Conservation (phyloP, 2,888 invertebrate genomes). For the Asteroscopus sphinx region DNA sequence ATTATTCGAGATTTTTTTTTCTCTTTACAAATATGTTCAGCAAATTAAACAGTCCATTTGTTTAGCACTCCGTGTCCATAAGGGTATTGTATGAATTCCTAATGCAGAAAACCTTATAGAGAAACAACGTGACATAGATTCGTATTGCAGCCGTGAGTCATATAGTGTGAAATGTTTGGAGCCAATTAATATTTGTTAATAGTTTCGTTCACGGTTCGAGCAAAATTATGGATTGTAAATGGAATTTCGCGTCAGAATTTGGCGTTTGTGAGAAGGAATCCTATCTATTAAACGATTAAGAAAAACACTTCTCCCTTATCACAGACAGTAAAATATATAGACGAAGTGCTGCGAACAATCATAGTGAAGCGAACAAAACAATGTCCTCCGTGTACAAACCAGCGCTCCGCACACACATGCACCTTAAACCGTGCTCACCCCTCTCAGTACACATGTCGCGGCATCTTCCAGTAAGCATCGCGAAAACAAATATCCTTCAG, state of each 20-base stretch:
- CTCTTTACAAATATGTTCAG: not conserved
- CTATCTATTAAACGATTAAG: no score
- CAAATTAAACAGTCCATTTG: slow-evolving; percentile 17
- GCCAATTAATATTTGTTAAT: slow-evolving; percentile 53
- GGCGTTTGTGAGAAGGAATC: not conserved
- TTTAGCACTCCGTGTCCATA: slow-evolving; percentile 8
- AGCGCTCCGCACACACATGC: no score
- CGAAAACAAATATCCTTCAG: no score
- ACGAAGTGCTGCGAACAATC: not conserved
- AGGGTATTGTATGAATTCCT: slow-evolving; percentile 54
- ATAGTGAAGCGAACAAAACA: no score
- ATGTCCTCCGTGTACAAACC: no score
- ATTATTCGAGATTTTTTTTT: not conserved
- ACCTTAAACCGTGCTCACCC: no score
- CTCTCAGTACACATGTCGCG: no score
- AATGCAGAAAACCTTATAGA: slow-evolving; percentile 57
- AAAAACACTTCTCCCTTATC: no score
- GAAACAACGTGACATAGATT: slow-evolving; percentile 60
- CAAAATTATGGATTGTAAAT: slow-evolving; percentile 4
- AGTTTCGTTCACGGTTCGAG: slow-evolving; percentile 12
- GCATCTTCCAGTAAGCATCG: no score
- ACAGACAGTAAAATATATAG: no score
- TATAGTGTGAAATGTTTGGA: slow-evolving; percentile 46
- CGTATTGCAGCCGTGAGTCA: slow-evolving; percentile 55
- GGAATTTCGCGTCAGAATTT: not conserved